Evolutionary conservation across 2,888 invertebrate genomes (phyloP), one percentile per base, ranked within the genome.

Genomic region (Troglohyphantes excavatus): DNA sequence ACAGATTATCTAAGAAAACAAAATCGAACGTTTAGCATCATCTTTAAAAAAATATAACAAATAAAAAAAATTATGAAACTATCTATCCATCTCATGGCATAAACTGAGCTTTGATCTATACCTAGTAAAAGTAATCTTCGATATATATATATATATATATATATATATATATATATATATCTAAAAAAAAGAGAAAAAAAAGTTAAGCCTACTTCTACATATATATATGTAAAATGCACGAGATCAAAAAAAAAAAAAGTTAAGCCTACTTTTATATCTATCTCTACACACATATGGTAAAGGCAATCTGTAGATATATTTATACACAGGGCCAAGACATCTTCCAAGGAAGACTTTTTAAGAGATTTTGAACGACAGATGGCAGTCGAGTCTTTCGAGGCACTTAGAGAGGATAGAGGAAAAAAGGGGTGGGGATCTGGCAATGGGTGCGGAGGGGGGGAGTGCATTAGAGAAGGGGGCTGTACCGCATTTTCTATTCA

Each of bases 401-500:
- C 87, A 88, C 87, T 88, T 88, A 79, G 39, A 73, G 43, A 27
- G 33, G 26, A 65, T 11, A 21, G 21, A 6, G 39, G 27, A 33
- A 68, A 72, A 39, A 61, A 65, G 26, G n/a, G 53, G 43, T n/a
- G 17, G n/a, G n/a, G 53, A 53, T 53, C 53, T 53, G 53, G 53
- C 53, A 53, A 53, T 33, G 33, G 33, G 5, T n/a, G n/a, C n/a
- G n/a, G n/a, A n/a, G n/a, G n/a, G 9, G 39, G 19, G 26, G 79
- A 65, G 86, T 79, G 86, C 86, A 86, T 86, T 86, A 86, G 79
- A 70, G 29, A 53, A 2, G 72, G 53, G 81, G 81, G 33, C 21
- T 63, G 87, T 29, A 61, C 73, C 72, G 79, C 87, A 88, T 88
- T 81, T 81, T 88, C 87, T 88, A 88, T 88, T 88, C 87, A 88